Evolutionary conservation across 2,888 invertebrate genomes (phyloP), one percentile per base, ranked within the genome.

Genomic region (Dioctria rufipes): DNA sequence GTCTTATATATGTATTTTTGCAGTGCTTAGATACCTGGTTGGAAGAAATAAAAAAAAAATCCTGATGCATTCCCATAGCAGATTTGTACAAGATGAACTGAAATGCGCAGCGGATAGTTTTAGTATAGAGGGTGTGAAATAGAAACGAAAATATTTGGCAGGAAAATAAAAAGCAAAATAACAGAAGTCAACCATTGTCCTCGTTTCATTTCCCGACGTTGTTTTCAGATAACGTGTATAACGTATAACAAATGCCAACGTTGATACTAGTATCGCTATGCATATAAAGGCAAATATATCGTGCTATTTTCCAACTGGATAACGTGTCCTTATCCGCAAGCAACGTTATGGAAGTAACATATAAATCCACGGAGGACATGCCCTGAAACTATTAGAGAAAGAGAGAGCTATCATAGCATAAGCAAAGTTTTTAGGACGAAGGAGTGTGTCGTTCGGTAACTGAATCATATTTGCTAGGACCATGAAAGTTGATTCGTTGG

Each of bases 161-260:
- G 46, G 8, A 46, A 42, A 5, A 65, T n/a, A n/a, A 65, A 63
- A 63, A 39, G 11, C n/a, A 5, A 9, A 60, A 60, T 25, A 65
- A 65, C 67, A 43, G 43, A 67, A 25, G 67, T 25, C n/a, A 67
- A 43, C 67, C 49, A 67, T 67, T 67, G 67, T 67, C 67, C 67
- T 67, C 67, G 67, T 67, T 67, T 67, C 67, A 67, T 67, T 67
- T 67, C 67, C 40, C 67, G 67, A 43, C 43, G 67, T 25, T 67
- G 5, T 46, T 42, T 67, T 67, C 67, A 67, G 67, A 67, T 67
- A 67, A 67, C 43, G 67, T 46, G 46, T 67, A 46, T 43, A 63
- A 25, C 67, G 25, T 25, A 25, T 25, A 25, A 25, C 25, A 25
- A 67, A 67, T 67, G 67, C 67, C 67, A 67, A 43, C 42, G 43